phyloP scores from a whole-genome alignment of 2,113 vertebrate species.

The Emydocephalus ijimae region DNA sequence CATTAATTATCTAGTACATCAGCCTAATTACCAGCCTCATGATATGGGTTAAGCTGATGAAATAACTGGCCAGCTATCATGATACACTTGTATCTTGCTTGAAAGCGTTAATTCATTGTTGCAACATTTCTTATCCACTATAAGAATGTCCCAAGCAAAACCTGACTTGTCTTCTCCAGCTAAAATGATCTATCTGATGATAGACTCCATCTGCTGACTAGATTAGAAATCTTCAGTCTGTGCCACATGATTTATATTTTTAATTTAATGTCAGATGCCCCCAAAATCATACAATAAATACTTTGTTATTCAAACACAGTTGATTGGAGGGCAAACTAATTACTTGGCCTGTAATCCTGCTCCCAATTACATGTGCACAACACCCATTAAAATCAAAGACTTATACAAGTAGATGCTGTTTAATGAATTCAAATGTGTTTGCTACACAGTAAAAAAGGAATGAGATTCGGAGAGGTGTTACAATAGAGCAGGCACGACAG shows the following conservation, averaged over 20 bases:
- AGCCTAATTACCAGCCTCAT: background rate
- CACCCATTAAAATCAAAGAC: conserved; percentile 10
- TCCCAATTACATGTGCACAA: background rate
- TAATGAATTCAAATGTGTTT: conserved; percentile 28
- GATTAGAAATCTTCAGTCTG: conserved; percentile 12
- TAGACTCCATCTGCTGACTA: conserved; percentile 9
- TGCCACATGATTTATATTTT: background rate
- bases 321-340: conserved; percentile 24
- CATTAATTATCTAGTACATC: background rate
- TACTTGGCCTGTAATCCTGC: conserved; percentile 15
- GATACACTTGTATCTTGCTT: background rate
- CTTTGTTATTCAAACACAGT: conserved; percentile 32
- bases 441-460: background rate
- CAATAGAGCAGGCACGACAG: conserved; percentile 28
- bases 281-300: conserved; percentile 24
- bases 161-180: background rate
- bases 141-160: conserved; percentile 3
- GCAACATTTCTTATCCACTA: conserved; percentile 31
- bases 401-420: background rate
- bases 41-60: background rate
- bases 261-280: conserved; percentile 5
- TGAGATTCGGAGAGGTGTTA: background rate
- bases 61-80: background rate
- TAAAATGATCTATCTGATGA: conserved; percentile 2
- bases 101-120: conserved; percentile 1